phyloP scores from a whole-genome alignment of 2,888 invertebrate genomes.

The Cyclophora albipunctata region DNA sequence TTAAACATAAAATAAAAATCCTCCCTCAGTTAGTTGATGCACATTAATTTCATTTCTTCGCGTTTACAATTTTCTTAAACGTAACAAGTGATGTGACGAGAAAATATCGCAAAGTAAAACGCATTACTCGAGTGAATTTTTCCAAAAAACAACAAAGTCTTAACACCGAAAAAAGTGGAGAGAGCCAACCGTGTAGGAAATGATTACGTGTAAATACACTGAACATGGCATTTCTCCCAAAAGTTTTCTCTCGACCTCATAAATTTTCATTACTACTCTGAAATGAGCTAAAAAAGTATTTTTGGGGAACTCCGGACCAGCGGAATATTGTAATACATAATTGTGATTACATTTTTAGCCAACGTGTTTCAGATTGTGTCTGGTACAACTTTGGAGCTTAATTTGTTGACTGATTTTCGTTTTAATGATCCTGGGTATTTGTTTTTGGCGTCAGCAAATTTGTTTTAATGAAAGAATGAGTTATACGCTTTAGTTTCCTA shows the following conservation, averaged over 20 bases:
- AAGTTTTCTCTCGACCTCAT: conserved; percentile 36
- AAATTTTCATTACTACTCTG: conserved; percentile 43
- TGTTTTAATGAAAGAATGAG: too few relatives aligned
- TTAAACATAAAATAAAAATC: too few relatives aligned
- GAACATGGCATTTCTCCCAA: conserved; percentile 37
- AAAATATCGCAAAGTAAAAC: not conserved
- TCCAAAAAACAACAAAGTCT: not conserved
- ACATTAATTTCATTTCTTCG: too few relatives aligned
- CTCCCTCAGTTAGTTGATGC: too few relatives aligned
- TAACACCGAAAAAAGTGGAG: not conserved
- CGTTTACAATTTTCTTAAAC: not conserved
- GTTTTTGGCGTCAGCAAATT: too few relatives aligned
- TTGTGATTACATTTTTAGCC: conserved; percentile 33
- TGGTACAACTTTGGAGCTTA: conserved; percentile 9
- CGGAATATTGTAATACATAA: conserved; percentile 41
- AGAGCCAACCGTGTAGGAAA: conserved; percentile 7
- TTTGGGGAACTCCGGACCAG: conserved; percentile 3
- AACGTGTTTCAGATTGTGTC: conserved; percentile 18
- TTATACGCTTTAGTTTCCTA: too few relatives aligned
- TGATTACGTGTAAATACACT: conserved; percentile 17
- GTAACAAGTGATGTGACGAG: too few relatives aligned
- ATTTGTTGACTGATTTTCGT: conserved; percentile 18
- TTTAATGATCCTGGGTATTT: not conserved
- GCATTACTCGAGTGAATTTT: not conserved
- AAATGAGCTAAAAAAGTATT: conserved; percentile 31